Evolutionary conservation across 2,888 invertebrate species (phyloP), one percentile per base, ranked within the genome.

Genomic region (Aradus depressus): DNA sequence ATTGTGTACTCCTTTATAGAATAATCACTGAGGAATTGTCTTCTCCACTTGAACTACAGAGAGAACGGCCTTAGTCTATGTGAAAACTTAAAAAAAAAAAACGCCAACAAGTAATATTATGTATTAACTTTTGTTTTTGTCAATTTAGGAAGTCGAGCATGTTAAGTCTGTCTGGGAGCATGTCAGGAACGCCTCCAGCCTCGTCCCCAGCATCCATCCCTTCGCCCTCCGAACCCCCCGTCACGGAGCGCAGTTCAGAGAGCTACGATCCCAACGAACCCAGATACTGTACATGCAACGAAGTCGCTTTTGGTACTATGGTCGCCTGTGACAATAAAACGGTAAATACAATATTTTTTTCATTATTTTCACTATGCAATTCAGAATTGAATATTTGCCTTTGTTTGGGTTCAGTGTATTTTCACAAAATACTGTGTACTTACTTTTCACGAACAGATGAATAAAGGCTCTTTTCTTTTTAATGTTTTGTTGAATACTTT

Each of bases 251-350:
- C 10, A 28, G 61, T 54, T 60, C 65, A 4, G 93, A 92, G 90
- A 81, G 84, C 0, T 89, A 86, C 62, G 95, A 95, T 71, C 93
- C 95, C 2, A 92, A 96, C 69, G 97, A 96, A 68, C 95, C 93
- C 0, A 74, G 87, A 60, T 96, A 96, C 70, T 96, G 95, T 68
- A 79, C 93, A 62, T 96, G 96, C 70, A 93, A 95, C 71, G 92
- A 96, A 70, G 91, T 62, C 21, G 62, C 62, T 0, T 96, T 95
- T 64, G 96, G 96, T 1, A 92, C 93, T 67, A 97, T 97, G 97
- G 95, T 98, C 37, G 97, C 96, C 55, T 97, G 98, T 72, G 97
- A 98, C 72, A 96, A 96, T 69, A 86, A 88, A 68, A 88, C 91
- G 65, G 91, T 91, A 68, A 79, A 84, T 75, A 55, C 51, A 31